Percentiles rank a stretch among this genome's conserved stretches.
Evolutionary conservation across 2,113 vertebrate species (phyloP).

Genomic region (Cacatua alba): DNA sequence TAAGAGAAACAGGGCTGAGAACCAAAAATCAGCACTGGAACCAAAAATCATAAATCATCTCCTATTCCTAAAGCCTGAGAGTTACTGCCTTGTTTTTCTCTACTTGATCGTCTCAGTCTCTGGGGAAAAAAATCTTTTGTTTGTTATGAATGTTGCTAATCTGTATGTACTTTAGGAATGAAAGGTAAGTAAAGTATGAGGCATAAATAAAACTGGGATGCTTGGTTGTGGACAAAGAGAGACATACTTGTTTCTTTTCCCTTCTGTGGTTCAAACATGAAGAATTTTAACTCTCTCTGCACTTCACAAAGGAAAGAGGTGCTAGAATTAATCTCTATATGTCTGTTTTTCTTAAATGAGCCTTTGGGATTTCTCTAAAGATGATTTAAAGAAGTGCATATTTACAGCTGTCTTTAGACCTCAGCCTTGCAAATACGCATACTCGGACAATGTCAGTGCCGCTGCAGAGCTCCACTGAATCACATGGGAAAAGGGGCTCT

Average conservation of each 20-base stretch:
- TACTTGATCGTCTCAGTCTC: background rate
- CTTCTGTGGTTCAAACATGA: background rate
- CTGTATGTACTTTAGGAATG: background rate
- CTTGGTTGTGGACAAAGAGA: background rate
- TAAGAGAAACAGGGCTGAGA: background rate
- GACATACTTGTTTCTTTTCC: background rate
- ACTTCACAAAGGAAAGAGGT: background rate
- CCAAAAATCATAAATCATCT: background rate
- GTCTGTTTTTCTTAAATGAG: background rate
- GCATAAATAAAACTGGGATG: background rate
- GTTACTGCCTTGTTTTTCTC: background rate
- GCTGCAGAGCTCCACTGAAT: background rate
- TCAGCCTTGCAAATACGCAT: background rate
- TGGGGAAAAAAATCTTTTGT: background rate
- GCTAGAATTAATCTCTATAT: background rate
- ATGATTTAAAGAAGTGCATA: background rate
- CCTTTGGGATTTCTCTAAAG: background rate
- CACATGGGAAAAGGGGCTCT: background rate
- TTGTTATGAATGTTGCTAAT: background rate
- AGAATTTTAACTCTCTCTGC: background rate
- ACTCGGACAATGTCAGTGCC: background rate
- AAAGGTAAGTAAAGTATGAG: background rate
- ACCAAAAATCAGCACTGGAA: background rate
- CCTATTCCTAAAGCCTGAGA: background rate
- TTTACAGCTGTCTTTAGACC: background rate